Evolutionary conservation across 2,113 vertebrate species (phyloP), one percentile per base, ranked within the genome.

Genomic region (Morone saxatilis): DNA sequence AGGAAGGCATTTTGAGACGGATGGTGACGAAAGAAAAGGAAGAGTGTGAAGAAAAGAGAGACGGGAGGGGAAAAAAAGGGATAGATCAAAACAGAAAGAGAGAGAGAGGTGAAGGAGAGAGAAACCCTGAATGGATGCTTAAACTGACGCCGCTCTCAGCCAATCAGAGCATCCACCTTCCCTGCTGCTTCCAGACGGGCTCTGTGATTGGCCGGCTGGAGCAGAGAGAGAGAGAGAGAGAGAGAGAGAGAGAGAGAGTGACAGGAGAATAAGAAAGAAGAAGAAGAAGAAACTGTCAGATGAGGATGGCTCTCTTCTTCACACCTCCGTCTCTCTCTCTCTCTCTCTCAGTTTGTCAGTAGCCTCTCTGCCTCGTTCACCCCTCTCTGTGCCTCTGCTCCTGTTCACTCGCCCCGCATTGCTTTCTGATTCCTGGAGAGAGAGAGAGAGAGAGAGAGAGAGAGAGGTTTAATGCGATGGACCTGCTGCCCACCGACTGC

Each of bases 81-180:
- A 62, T 47, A 47, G 72, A 31, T 31, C 31, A 31, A 77, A 14
- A 50, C 19, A 25, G 3, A 54, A 12, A 38, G 48, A 19, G 63
- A 16, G 57, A 61, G 36, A 72, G 9, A 38, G 25, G 38, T 4
- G 4, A 19, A 22, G 45, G 63, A 73, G 25, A 87, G 57, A 51
- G 59, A 86, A 84, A 74, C 14, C 22, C 66, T 89, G 91, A 90
- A 92, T 90, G 89, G 89, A 91, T 75, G 71, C 57, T 84, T 22
- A 41, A 57, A 57, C 12, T 56, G 57, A 65, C 2, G 11, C 25
- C 56, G 60, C 50, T 81, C 57, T 81, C 54, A 43, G 53, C 92
- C 92, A 91, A 92, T 92, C 87, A 80, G 5, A 90, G 69, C 40
- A 0, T 17, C 68, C 2, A 14, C 25, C 40, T 80, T 51, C 22